Conservation (phyloP, 2,888 invertebrate genomes). For the Allygus modestus region DNA sequence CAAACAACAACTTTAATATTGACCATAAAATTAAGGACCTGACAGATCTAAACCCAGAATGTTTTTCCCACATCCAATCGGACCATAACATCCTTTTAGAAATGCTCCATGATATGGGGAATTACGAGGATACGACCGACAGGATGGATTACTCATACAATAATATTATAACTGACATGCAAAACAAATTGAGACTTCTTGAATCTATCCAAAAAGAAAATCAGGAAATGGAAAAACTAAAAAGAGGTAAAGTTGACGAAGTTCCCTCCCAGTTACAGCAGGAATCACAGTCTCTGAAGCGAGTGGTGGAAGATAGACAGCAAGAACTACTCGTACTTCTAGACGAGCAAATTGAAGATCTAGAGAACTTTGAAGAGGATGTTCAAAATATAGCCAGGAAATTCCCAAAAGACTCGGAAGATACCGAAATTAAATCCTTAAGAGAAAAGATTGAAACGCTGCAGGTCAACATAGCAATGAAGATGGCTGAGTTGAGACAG, state of each 20-base stretch:
- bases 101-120: neutral
- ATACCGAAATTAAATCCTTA: neutral
- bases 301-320: neutral
- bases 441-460: neutral
- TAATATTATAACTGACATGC: neutral
- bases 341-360: neutral
- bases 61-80: neutral
- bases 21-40: neutral
- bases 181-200: neutral
- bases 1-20: neutral
- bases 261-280: neutral
- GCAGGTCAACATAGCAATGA: neutral
- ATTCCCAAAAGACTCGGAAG: neutral
- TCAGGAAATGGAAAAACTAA: neutral
- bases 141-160: neutral
- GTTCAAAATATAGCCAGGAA: neutral
- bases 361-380: neutral
- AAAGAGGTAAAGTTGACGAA: neutral
- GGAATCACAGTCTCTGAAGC: neutral
- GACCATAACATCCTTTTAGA: neutral
- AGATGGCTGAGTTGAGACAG: conserved; percentile 1
- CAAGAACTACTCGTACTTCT: conserved; percentile 22
- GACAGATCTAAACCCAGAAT: neutral
- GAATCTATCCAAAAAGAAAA: neutral
- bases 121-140: neutral